A percentile compares a stretch with the other conserved stretches of the same genome.
phyloP scores from a whole-genome alignment of 2,113 vertebrate species.

The Capreolus pygargus region DNA sequence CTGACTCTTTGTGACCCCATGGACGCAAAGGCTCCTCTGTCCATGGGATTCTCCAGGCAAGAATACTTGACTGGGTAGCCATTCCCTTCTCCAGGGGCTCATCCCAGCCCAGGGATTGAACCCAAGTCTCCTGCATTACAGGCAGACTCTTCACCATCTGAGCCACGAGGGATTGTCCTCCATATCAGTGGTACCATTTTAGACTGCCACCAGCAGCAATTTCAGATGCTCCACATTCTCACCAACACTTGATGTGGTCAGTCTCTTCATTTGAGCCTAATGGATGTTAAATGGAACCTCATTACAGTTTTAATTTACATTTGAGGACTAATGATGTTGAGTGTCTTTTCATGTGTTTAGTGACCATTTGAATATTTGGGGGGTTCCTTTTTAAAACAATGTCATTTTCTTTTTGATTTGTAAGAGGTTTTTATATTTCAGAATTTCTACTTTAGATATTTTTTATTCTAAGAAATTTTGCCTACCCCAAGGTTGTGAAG shows the following conservation, averaged over 20 bases:
- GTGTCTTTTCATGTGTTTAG: background rate
- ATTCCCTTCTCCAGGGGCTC: background rate
- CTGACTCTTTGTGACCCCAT: background rate
- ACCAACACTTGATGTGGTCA: background rate
- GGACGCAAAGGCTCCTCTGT: background rate
- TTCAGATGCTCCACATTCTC: background rate
- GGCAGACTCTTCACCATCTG: background rate
- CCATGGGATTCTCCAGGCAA: background rate
- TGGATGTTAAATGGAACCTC: background rate
- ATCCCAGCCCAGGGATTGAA: background rate
- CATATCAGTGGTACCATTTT: background rate
- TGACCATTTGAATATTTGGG: background rate
- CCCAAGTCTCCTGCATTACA: background rate
- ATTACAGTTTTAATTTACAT: background rate
- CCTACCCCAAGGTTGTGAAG: background rate
- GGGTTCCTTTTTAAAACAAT: background rate
- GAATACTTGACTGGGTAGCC: background rate
- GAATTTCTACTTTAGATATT: background rate
- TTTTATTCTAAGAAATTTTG: constrained; percentile 13
- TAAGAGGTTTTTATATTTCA: constrained; percentile 1
- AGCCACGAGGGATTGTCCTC: background rate
- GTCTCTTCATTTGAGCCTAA: background rate
- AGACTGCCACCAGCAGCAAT: background rate
- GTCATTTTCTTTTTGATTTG: background rate
- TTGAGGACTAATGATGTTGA: background rate